A percentile compares a stretch with the other conserved stretches of the same genome.
phyloP scores from a whole-genome alignment of 2,797 vertebrate species.

The Intellagama lesueurii region DNA sequence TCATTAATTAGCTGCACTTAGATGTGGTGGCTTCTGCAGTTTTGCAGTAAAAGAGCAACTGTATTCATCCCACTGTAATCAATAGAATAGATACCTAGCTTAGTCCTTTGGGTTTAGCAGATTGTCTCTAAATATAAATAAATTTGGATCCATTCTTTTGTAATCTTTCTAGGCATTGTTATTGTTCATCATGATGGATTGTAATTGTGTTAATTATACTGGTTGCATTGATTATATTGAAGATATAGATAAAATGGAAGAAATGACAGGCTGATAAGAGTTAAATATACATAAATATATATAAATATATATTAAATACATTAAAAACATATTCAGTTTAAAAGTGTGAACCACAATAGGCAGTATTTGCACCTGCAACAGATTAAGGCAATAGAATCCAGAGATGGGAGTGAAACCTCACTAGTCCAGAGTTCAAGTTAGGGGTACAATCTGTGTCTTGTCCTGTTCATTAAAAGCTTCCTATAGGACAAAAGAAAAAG shows the following conservation, averaged over 20 bases:
- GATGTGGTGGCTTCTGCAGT: no score
- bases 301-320: no score
- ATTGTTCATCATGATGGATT: slow-evolving; percentile 29
- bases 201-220: slow-evolving; percentile 36
- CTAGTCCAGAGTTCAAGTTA: neutral
- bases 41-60: no score
- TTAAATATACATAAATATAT: no score
- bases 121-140: no score
- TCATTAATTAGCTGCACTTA: no score
- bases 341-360: neutral
- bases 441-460: neutral
- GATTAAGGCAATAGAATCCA: neutral
- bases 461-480: neutral
- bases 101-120: no score
- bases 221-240: slow-evolving; percentile 2
- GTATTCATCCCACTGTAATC: no score
- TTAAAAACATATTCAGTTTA: neutral
- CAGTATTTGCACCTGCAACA: neutral
- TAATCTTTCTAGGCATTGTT: neutral
- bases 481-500: neutral
- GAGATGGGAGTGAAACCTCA: neutral
- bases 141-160: neutral
- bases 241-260: slow-evolving; percentile 45
- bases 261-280: neutral
- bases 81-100: no score